These are phyloP conservation scores for Zygogramma bicolorata DNA, from an alignment of 2,888 invertebrate genomes.

Conservation along the genomic window DNA sequence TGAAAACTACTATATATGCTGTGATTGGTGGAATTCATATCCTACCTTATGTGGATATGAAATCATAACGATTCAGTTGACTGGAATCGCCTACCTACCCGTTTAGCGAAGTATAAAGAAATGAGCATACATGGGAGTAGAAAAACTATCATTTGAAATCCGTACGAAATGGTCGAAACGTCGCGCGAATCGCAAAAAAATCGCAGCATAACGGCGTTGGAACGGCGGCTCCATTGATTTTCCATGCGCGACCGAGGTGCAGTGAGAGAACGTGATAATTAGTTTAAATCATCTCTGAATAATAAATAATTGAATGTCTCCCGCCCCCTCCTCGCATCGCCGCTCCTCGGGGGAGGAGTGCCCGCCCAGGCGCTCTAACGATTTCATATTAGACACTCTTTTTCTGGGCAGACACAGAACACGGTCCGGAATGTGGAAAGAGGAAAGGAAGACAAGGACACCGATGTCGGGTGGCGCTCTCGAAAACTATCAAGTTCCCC, in stretches of 20 bases:
- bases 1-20: too few relatives aligned
- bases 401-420: conserved; percentile 44
- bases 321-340: not conserved
- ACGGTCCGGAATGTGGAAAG: not conserved
- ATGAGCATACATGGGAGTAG: too few relatives aligned
- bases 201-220: too few relatives aligned
- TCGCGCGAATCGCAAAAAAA: too few relatives aligned
- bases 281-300: conserved; percentile 25
- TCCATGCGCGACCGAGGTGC: not conserved
- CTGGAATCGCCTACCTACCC: too few relatives aligned
- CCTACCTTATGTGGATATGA: too few relatives aligned
- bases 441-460: not conserved
- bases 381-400: conserved; percentile 52
- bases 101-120: too few relatives aligned
- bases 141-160: too few relatives aligned
- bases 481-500: conserved; percentile 33
- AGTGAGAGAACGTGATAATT: conserved; percentile 18
- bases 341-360: conserved; percentile 38
- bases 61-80: too few relatives aligned
- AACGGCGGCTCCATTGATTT: not conserved
- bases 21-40: too few relatives aligned
- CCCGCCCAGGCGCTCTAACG: conserved; percentile 53
- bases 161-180: too few relatives aligned
- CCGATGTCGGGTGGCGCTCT: not conserved
- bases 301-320: conserved; percentile 45